Percentiles rank a stretch among this genome's conserved stretches.
These are phyloP conservation scores for Tipula confusa DNA, from an alignment of 2,888 invertebrate species.

Conservation along the genomic window DNA sequence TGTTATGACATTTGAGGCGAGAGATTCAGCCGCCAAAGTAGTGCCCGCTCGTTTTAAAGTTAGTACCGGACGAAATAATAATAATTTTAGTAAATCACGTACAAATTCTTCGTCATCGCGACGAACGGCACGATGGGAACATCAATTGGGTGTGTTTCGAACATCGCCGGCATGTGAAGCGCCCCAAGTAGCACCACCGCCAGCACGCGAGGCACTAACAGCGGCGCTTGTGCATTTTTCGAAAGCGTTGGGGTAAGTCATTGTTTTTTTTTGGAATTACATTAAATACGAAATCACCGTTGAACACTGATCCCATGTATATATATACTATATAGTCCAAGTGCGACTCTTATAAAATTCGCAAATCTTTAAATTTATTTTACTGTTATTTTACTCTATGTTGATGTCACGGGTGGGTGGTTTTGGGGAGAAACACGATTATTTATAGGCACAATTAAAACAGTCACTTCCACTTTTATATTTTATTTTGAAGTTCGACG, in stretches of 20 bases:
- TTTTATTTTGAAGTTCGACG: background rate
- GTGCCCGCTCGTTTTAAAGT: conserved; percentile 70
- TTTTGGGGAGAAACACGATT: conserved; percentile 36
- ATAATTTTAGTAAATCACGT: conserved; percentile 45
- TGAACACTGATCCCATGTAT: too few species aligned
- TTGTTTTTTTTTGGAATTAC: too few species aligned
- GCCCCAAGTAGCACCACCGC: conserved; percentile 48
- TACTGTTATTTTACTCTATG: too few species aligned
- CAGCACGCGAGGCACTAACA: conserved; percentile 52
- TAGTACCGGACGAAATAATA: conserved; percentile 45
- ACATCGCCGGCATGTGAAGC: conserved; percentile 53
- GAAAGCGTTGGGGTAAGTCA: conserved; percentile 42
- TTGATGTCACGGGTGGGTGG: too few species aligned
- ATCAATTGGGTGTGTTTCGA: conserved; percentile 64
- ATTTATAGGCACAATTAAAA: background rate
- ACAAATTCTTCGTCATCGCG: conserved; percentile 45
- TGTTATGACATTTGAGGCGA: conserved; percentile 97
- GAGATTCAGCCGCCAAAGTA: conserved; percentile 90
- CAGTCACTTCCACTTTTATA: background rate
- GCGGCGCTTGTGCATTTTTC: conserved; percentile 52
- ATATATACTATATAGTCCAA: too few species aligned
- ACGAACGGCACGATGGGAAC: conserved; percentile 55
- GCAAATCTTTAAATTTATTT: too few species aligned
- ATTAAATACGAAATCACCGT: too few species aligned
- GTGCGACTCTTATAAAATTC: too few species aligned